phyloP scores from a whole-genome alignment of 2,797 vertebrate genomes.

The Agapornis canus region DNA sequence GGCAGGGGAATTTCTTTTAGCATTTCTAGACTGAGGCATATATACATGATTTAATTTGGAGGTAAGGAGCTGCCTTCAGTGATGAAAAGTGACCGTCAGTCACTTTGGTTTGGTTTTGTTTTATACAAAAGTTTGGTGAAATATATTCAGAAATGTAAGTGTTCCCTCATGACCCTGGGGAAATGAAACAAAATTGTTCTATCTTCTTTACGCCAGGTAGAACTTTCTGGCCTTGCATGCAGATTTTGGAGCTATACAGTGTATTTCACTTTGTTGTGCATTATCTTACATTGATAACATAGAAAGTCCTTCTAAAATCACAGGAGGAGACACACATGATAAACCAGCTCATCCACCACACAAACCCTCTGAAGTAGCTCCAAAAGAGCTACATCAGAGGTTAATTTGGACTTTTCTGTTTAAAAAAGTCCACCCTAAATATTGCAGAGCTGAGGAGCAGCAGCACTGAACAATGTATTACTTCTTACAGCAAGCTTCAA shows the following conservation, averaged over 20 bases:
- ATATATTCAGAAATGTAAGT: neutral
- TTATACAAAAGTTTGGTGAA: neutral
- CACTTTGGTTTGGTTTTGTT: neutral
- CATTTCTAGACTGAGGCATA: neutral
- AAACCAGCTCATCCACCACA: neutral
- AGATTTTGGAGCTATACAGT: neutral
- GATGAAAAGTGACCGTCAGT: neutral
- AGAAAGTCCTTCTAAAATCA: slow-evolving; percentile 9
- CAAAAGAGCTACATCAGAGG: slow-evolving; percentile 52
- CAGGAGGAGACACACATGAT: neutral
- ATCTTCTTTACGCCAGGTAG: neutral
- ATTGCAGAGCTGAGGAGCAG: slow-evolving; percentile 36
- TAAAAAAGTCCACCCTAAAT: neutral
- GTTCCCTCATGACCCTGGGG: neutral
- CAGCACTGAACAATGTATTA: slow-evolving; percentile 14
- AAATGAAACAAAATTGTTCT: neutral
- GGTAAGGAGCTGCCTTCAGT: neutral
- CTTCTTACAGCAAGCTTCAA: slow-evolving; percentile 65
- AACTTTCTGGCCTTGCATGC: neutral
- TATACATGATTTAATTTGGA: neutral
- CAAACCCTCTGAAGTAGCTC: slow-evolving; percentile 46
- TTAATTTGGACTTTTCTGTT: slow-evolving; percentile 15
- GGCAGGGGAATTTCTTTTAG: neutral
- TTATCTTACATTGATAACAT: neutral
- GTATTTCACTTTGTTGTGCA: neutral